Conservation (phyloP, 2,888 invertebrate species). For the Drosophila borborema region DNA sequence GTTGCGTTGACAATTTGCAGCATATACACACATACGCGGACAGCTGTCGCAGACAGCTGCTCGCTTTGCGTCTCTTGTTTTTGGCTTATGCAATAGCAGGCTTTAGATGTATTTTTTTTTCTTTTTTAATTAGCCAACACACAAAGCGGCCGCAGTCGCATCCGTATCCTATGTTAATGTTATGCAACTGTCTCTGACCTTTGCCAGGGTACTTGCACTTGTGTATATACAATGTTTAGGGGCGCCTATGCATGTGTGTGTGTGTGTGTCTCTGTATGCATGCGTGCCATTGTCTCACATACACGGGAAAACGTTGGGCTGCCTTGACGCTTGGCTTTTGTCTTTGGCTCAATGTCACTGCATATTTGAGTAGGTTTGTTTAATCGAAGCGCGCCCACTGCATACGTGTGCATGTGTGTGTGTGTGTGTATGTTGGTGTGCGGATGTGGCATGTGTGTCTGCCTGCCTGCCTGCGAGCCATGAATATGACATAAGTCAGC, state of each 20-base stretch:
- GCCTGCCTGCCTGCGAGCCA: slow-evolving; percentile 30
- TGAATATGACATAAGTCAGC: slow-evolving; percentile 71
- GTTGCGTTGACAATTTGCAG: slow-evolving; percentile 66
- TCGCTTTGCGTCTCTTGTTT: slow-evolving; percentile 5
- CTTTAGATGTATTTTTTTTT: slow-evolving; percentile 11
- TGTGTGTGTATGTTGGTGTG: slow-evolving; percentile 5
- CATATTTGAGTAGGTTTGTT: slow-evolving; percentile 76
- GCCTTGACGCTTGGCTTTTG: slow-evolving; percentile 45
- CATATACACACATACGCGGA: neutral
- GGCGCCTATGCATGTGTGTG: neutral
- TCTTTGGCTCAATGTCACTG: slow-evolving; percentile 78
- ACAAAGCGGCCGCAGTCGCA: slow-evolving; percentile 21
- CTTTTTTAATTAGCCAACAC: slow-evolving; percentile 46
- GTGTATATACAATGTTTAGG: neutral
- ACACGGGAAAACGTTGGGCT: slow-evolving; percentile 11
- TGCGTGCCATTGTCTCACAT: slow-evolving; percentile 28
- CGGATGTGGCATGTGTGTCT: slow-evolving; percentile 45
- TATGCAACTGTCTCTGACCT: slow-evolving; percentile 52
- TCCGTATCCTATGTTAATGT: slow-evolving; percentile 20
- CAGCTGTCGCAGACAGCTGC: slow-evolving; percentile 18
- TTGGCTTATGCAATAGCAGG: slow-evolving; percentile 42
- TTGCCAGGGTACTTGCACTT: slow-evolving; percentile 33
- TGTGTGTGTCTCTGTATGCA: slow-evolving; percentile 7
- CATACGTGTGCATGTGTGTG: slow-evolving; percentile 19
- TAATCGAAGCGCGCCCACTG: slow-evolving; percentile 68